These are phyloP conservation scores for Apogon hyalosoma DNA, from an alignment of 2,797 vertebrate genomes.

Conservation along the genomic window DNA sequence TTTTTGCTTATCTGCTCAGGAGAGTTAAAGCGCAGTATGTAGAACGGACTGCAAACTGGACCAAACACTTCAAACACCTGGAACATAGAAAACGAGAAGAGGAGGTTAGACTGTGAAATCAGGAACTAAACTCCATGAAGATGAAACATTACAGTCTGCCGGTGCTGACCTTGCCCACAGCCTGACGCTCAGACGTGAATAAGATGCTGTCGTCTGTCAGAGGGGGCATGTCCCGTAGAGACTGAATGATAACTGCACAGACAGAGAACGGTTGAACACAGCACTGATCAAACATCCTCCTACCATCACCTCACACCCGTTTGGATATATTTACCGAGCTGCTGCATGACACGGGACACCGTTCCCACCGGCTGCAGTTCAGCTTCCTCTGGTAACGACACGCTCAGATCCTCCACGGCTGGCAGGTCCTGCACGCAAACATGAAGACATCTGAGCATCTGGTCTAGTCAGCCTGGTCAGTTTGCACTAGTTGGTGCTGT, in stretches of 20 bases:
- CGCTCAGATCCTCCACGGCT: slow-evolving; percentile 86
- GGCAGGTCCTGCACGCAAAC: slow-evolving; percentile 87
- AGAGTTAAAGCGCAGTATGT: slow-evolving; percentile 91
- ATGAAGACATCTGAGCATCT: background rate
- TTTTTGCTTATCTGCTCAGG: slow-evolving; percentile 85
- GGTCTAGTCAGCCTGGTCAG: background rate
- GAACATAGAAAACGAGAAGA: slow-evolving; percentile 24
- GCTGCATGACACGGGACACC: slow-evolving; percentile 90
- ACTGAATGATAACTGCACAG: slow-evolving; percentile 92
- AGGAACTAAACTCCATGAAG: too few species aligned
- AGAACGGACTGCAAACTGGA: slow-evolving; percentile 92
- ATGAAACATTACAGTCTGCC: background rate
- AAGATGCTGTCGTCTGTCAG: slow-evolving; percentile 93
- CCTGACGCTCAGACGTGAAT: slow-evolving; percentile 88
- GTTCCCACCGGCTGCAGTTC: slow-evolving; percentile 88
- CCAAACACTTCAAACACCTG: slow-evolving; percentile 96
- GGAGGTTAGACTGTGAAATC: background rate
- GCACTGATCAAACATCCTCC: background rate
- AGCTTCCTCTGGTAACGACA: slow-evolving; percentile 87
- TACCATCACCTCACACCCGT: background rate
- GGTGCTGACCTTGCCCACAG: slow-evolving; percentile 88
- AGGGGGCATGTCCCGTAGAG: slow-evolving; percentile 87
- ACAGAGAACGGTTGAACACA: background rate
- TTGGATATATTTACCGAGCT: slow-evolving; percentile 85
- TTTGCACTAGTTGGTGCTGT: too few species aligned